These are phyloP conservation scores for Lepisosteus oculatus DNA, from an alignment of 2,113 vertebrate genomes.

Conservation along the genomic window DNA sequence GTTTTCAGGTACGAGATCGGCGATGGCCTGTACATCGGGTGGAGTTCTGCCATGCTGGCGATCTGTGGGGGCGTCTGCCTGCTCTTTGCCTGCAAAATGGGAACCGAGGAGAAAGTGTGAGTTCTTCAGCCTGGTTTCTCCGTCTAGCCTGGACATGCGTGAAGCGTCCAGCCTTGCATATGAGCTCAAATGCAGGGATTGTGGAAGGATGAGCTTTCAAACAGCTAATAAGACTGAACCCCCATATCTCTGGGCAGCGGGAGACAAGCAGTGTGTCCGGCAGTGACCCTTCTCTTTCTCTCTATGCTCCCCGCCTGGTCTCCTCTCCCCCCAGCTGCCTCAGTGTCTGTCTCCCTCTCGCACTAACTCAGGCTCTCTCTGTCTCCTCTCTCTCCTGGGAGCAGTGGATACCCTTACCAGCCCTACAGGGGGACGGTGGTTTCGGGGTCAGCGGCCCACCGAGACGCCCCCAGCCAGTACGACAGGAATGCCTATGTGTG, in stretches of 20 bases:
- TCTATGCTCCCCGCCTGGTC: too few species aligned
- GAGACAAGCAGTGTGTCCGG: too few species aligned
- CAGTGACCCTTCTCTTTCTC: too few species aligned
- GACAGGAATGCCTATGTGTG: conserved; percentile 61
- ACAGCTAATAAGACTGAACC: neutral
- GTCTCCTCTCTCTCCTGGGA: neutral
- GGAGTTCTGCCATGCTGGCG: conserved; percentile 59
- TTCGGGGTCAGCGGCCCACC: conserved; percentile 31
- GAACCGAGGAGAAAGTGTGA: conserved; percentile 44
- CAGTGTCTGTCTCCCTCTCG: neutral
- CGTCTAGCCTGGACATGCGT: neutral
- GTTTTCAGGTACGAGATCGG: conserved; percentile 65
- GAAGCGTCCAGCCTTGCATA: neutral
- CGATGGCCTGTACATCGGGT: conserved; percentile 66
- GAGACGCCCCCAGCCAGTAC: conserved; percentile 45
- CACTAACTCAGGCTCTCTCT: neutral
- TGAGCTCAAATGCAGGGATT: neutral
- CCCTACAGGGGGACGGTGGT: conserved; percentile 31
- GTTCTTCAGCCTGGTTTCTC: conserved; percentile 14
- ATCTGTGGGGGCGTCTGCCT: conserved; percentile 56
- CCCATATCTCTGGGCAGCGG: neutral
- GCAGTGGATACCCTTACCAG: conserved; percentile 46
- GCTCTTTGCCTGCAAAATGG: conserved; percentile 44
- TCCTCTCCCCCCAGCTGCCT: too few species aligned
- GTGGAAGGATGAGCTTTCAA: neutral